Base-by-base conservation (phyloP, 1,140 invertebrate species). In the Pseudomyrmex concolor region DNA sequence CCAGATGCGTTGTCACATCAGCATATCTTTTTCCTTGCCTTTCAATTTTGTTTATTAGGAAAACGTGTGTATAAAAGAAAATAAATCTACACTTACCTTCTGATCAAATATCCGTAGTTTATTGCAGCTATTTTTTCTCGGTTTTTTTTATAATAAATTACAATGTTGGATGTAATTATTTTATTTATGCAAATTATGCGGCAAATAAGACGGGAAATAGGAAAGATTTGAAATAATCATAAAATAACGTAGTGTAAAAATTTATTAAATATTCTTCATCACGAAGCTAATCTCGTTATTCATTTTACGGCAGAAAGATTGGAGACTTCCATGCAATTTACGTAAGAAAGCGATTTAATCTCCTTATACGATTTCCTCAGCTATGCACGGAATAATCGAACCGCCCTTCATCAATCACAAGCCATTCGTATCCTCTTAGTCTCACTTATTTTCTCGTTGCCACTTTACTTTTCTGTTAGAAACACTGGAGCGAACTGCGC, bases 361-460 rank as follows among this genome's bases (percentile, higher is more conserved):
- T 22, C 55, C 74, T 66, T 78, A n/a, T 78, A n/a, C 34, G 54
- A 81, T 70, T 87, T 74, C 78, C 70, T 25, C 72, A 83, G 84
- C 34, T 34, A 86, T 59, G 84, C 87, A 78, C 83, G 83, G 74
- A 83, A 60, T 67, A 45, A 80, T 80, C 54, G 76, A 80, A 80
- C 66, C 25, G 64, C 51, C 71, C 22, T 80, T 71, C 76, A 80
- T 80, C 76, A 59, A 80, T 71, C 76, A 80, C 5, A 34, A 80
- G 54, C 54, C 22, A 80, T 80, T 80, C 76, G 19, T 70, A 70
- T 80, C 66, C 54, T 59, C 66, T 80, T 71, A 71, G 76, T 59
- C 4, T 54, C 22, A 59, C 43, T 80, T 80, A 80, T 80, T 80
- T 80, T n/a, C 76, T 70, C 76, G 55, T 70, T 60, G 54, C 66